A percentile compares a stretch with the other conserved stretches of the same genome.
Conservation (phyloP, 2,113 vertebrate species). For the Callocephalon fimbriatum region DNA sequence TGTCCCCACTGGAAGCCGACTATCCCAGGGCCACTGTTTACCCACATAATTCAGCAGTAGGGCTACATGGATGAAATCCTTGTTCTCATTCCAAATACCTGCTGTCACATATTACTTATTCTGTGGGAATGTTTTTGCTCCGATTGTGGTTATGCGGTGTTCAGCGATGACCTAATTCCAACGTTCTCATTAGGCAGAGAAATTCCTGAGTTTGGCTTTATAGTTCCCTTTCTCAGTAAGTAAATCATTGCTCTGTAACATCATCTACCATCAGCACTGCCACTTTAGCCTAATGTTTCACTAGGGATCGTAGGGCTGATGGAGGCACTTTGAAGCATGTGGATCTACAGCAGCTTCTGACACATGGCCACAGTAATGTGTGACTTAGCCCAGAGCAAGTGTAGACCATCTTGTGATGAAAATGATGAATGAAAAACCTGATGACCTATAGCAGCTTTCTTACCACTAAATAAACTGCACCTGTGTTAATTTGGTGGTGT, state of each 20-base stretch:
- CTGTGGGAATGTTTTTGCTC: conserved; percentile 36
- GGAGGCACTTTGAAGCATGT: neutral
- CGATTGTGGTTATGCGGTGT: neutral
- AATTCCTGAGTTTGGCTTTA: neutral
- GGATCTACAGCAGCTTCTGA: neutral
- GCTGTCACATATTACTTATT: conserved; percentile 11
- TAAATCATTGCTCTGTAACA: neutral
- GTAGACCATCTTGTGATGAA: neutral
- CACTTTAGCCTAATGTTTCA: neutral
- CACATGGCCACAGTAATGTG: rapidly evolving
- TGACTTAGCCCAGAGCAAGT: neutral
- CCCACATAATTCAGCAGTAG: neutral
- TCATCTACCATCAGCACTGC: neutral
- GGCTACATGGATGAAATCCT: neutral
- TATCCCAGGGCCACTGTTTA: neutral
- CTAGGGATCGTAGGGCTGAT: neutral
- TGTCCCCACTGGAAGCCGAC: neutral
- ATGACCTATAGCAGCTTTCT: neutral
- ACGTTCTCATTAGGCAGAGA: neutral
- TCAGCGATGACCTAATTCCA: neutral
- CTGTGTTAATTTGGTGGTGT: neutral
- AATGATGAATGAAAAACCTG: neutral
- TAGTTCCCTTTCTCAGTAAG: neutral
- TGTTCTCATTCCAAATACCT: conserved; percentile 41
- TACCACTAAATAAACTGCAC: neutral